Conservation (phyloP, 2,797 vertebrate genomes). For the Amphiprion clarkii region DNA sequence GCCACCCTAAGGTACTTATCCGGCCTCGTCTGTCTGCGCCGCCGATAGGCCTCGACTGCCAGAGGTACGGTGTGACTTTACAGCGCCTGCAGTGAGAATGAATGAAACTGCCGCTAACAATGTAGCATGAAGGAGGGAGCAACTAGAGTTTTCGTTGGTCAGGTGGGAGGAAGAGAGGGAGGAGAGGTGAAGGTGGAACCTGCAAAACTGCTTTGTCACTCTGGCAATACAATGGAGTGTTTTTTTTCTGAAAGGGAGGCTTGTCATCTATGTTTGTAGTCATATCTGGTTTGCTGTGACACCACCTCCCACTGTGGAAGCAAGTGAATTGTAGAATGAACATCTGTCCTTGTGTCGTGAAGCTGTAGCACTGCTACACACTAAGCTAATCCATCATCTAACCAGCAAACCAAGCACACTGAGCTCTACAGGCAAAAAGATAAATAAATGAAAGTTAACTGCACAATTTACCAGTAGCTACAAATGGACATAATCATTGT, state of each 20-base stretch:
- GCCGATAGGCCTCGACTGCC: constrained; percentile 33
- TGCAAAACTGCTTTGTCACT: constrained; percentile 85
- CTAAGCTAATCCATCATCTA: neutral
- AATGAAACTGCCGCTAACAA: neutral
- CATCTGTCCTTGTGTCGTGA: constrained; percentile 9
- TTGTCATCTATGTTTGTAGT: constrained; percentile 57
- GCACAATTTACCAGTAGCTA: neutral
- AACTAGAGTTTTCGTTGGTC: constrained; percentile 30
- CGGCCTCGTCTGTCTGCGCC: constrained; percentile 34
- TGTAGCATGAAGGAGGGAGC: neutral
- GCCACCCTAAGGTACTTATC: constrained; percentile 33
- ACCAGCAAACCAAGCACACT: neutral
- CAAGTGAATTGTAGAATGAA: constrained; percentile 28
- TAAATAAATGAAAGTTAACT: neutral
- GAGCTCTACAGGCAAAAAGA: neutral
- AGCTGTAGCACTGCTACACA: constrained; percentile 1
- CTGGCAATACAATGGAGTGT: constrained; percentile 71
- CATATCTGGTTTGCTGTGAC: constrained; percentile 18
- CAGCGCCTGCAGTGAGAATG: constrained; percentile 54
- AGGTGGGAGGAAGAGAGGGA: constrained; percentile 37
- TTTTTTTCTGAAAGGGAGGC: constrained; percentile 30
- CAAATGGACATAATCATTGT: neutral
- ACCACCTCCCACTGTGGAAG: constrained; percentile 37
- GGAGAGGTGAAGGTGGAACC: constrained; percentile 75
- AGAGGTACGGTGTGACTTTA: constrained; percentile 42